Percentiles rank a stretch among this genome's conserved stretches.
phyloP scores from a whole-genome alignment of 2,888 invertebrate species.

The Deilephila elpenor region DNA sequence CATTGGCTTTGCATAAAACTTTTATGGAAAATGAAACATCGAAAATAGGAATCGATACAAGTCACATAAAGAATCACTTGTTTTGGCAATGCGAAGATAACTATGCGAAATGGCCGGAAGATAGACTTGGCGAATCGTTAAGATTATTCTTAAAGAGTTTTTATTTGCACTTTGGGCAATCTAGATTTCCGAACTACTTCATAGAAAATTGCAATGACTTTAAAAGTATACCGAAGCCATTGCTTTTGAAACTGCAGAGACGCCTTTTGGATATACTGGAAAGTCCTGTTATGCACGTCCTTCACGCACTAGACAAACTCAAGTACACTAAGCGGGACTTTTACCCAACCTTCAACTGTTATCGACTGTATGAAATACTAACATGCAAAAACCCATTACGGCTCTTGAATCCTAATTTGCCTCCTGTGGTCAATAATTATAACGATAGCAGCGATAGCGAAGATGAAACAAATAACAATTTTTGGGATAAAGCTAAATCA shows the following conservation, averaged over 20 bases:
- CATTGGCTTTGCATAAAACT: constrained; percentile 88
- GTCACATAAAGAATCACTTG: constrained; percentile 89
- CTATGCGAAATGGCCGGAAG: constrained; percentile 89
- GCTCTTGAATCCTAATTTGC: constrained; percentile 75
- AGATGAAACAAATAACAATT: constrained; percentile 65
- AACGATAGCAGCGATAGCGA: constrained; percentile 71
- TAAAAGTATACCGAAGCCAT: constrained; percentile 87
- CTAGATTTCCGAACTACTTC: constrained; percentile 89
- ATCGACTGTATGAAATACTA: constrained; percentile 84
- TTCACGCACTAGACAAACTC: constrained; percentile 88
- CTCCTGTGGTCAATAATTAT: constrained; percentile 49
- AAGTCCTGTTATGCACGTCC: constrained; percentile 88
- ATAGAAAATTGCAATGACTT: constrained; percentile 89
- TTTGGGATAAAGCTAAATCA: constrained; percentile 80
- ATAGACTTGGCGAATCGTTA: constrained; percentile 88
- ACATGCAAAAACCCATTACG: constrained; percentile 82
- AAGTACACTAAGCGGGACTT: constrained; percentile 85
- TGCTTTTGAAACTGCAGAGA: constrained; percentile 87
- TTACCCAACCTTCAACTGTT: constrained; percentile 87
- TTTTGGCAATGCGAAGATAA: constrained; percentile 92
- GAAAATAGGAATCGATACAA: constrained; percentile 87
- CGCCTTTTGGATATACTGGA: constrained; percentile 88
- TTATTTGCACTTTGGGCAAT: constrained; percentile 85
- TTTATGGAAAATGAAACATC: constrained; percentile 88
- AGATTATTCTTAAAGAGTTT: constrained; percentile 86